phyloP scores from a whole-genome alignment of 2,797 vertebrate species.

The Liasis olivaceus region DNA sequence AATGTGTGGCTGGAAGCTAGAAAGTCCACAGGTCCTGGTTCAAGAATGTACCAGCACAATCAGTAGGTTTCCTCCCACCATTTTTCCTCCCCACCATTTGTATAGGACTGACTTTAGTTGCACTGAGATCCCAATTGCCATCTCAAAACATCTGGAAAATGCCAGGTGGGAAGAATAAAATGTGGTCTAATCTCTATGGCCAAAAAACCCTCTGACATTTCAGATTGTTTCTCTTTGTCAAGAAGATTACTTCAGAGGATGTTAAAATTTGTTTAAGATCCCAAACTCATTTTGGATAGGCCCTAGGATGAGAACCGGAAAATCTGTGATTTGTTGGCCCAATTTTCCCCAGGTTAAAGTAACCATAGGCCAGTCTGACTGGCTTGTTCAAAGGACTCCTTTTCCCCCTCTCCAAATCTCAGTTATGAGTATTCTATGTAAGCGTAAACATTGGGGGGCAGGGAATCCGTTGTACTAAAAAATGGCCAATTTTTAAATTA shows the following conservation, averaged over 20 bases:
- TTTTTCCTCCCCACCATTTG: not conserved
- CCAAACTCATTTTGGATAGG: not conserved
- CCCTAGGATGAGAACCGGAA: not conserved
- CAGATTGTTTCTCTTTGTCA: not conserved
- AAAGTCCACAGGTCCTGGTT: not conserved
- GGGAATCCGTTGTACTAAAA: no score
- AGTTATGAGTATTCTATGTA: no score
- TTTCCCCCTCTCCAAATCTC: no score
- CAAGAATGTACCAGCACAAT: not conserved
- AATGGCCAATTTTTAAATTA: not conserved
- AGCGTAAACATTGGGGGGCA: no score
- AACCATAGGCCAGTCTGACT: not conserved
- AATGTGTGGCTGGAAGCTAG: slow-evolving; percentile 50
- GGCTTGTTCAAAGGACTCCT: not conserved
- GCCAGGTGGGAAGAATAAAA: not conserved
- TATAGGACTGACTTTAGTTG: not conserved
- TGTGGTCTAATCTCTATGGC: not conserved
- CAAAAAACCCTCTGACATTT: not conserved
- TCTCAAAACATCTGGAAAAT: not conserved
- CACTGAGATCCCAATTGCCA: accelerated
- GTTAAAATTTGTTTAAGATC: not conserved
- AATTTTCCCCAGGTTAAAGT: not conserved
- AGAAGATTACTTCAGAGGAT: not conserved
- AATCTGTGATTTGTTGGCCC: not conserved
- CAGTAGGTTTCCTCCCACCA: accelerated